Evolutionary conservation across 2,888 invertebrate genomes (phyloP).

Genomic region (Luffia ferchaultella): DNA sequence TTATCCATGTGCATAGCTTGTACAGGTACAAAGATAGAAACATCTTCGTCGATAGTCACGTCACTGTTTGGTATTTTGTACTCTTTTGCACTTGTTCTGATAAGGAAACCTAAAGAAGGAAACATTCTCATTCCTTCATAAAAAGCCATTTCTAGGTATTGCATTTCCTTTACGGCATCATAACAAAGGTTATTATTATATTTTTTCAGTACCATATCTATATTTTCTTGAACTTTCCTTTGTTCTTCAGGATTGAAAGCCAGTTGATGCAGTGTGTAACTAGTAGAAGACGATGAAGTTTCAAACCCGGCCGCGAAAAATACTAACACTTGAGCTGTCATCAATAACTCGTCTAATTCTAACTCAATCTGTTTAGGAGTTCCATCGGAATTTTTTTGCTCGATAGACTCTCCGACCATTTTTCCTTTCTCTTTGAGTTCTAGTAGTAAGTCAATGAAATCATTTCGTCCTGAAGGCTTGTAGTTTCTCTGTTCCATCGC

Average conservation of each 20-base stretch:
- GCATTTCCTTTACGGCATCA: constrained; percentile 48
- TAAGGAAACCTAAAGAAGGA: constrained; percentile 42
- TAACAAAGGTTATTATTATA: constrained; percentile 38
- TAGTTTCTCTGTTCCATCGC: constrained; percentile 32
- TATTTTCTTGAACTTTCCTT: constrained; percentile 43
- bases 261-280: constrained; percentile 36
- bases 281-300: constrained; percentile 37
- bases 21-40: constrained; percentile 33
- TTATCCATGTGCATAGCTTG: constrained; percentile 37
- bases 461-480: constrained; percentile 31
- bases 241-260: constrained; percentile 49
- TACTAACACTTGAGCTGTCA: constrained; percentile 33
- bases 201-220: constrained; percentile 39
- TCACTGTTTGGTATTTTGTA: too few relatives aligned
- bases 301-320: constrained; percentile 42
- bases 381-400: constrained; percentile 26
- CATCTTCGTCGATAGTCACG: constrained; percentile 34
- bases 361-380: constrained; percentile 20
- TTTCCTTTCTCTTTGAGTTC: constrained; percentile 30
- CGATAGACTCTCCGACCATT: constrained; percentile 31
- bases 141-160: constrained; percentile 44
- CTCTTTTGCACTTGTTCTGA: constrained; percentile 34
- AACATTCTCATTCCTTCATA: constrained; percentile 49
- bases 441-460: constrained; percentile 34
- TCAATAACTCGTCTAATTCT: constrained; percentile 27